Base-by-base conservation (phyloP, 2,888 invertebrate genomes). In the Rosalia funebris region DNA sequence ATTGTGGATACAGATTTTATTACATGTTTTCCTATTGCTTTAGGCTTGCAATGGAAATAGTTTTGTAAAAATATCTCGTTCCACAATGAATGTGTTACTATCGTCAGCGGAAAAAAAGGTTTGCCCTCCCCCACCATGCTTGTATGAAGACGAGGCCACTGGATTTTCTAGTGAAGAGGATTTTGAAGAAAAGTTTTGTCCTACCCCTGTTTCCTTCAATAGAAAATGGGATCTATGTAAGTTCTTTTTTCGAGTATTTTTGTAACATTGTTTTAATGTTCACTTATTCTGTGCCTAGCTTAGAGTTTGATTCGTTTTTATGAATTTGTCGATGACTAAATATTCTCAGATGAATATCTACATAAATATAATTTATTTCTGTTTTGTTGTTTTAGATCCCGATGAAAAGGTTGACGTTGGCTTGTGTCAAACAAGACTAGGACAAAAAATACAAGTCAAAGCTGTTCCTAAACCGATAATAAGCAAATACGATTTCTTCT, bases 401-500 rank as follows among this genome's bases (percentile, higher is more conserved):
- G 78, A 73, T 41, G 78, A 82, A 66, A 76, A 79, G 41, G 60
- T 83, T 4, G 79, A 82, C 60, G 61, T 83, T 3, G 73, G 77
- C 0, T 70, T 77, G 7, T 84, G 85, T 70, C 78, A 80, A 60
- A 88, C 89, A 0, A 83, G 80, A 65, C 82, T 84, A 71, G 85
- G 87, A n/a, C 83, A 80, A 7, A 75, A 77, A 67, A 84, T 89
- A 71, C 84, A 87, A 76, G 83, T 87, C 56, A 82, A 84, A 47
- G 77, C 62, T 1, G 69, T 82, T 14, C 82, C 81, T 0, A 56
- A 66, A 1, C 71, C 73, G 5, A 65, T 81, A 9, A 41, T 82
- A 16, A 63, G 73, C 31, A 78, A 76, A 61, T 66, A 70, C 15
- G 84, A 87, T 54, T 68, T 83, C 58, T 91, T 89, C 75, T 87